These are phyloP conservation scores for Discoglossus pictus DNA, from an alignment of 2,797 vertebrate genomes.

Conservation along the genomic window DNA sequence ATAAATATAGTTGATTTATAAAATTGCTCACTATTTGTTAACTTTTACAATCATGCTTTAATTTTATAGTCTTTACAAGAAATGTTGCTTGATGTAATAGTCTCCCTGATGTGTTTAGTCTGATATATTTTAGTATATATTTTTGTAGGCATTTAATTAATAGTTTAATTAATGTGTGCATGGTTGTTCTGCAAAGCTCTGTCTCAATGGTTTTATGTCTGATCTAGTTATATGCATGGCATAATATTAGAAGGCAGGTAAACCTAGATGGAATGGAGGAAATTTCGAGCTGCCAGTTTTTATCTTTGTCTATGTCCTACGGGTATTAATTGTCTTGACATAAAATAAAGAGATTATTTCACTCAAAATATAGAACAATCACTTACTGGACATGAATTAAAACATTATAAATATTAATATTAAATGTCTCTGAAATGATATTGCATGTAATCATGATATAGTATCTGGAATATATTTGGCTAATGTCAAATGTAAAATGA, in stretches of 20 bases:
- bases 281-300: slow-evolving; percentile 47
- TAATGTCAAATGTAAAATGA: slow-evolving; percentile 33
- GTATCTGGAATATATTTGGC: slow-evolving; percentile 9
- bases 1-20: no score
- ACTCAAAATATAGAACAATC: slow-evolving; percentile 23
- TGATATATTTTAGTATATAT: slow-evolving; percentile 24
- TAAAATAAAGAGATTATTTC: slow-evolving; percentile 46
- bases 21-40: no score
- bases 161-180: slow-evolving; percentile 32
- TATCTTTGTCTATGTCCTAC: slow-evolving; percentile 48
- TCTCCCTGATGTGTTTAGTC: no score
- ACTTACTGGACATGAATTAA: slow-evolving; percentile 20
- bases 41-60: no score
- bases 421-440: slow-evolving; percentile 35
- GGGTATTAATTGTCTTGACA: slow-evolving; percentile 51
- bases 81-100: no score
- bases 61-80: no score
- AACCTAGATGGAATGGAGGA: slow-evolving; percentile 43
- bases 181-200: slow-evolving; percentile 32
- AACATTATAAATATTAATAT: slow-evolving; percentile 23
- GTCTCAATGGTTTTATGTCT: slow-evolving; percentile 32
- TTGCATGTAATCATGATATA: slow-evolving; percentile 19
- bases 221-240: slow-evolving; percentile 43
- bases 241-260: slow-evolving; percentile 44
- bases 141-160: slow-evolving; percentile 28